These are phyloP conservation scores for Baronia brevicornis DNA, from an alignment of 2,888 invertebrate species.

Conservation along the genomic window DNA sequence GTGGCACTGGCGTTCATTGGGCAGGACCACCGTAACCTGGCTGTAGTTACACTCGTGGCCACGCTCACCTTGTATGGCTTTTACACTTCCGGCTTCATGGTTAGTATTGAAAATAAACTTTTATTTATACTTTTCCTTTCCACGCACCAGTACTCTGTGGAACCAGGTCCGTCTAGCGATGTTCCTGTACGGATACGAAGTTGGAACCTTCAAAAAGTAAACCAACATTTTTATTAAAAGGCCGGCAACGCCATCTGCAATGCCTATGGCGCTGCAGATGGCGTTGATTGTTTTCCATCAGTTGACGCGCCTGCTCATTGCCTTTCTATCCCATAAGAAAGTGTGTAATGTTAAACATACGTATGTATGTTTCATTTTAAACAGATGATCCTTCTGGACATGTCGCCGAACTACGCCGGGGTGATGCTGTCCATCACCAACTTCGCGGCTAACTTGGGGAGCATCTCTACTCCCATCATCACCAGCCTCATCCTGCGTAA, in stretches of 20 bases:
- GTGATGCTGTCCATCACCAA: slow-evolving; percentile 88
- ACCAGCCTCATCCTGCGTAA: slow-evolving; percentile 80
- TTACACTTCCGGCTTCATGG: slow-evolving; percentile 81
- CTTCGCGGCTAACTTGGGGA: slow-evolving; percentile 80
- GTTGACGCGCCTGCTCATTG: too few species aligned
- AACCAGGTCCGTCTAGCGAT: too few species aligned
- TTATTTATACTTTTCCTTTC: neutral
- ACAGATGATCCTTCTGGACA: slow-evolving; percentile 84
- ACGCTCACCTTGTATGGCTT: slow-evolving; percentile 80
- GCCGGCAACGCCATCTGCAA: too few species aligned
- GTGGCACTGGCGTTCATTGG: slow-evolving; percentile 72
- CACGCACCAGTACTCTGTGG: too few species aligned
- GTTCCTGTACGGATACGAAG: too few species aligned
- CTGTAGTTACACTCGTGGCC: slow-evolving; percentile 75
- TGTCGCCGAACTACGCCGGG: slow-evolving; percentile 88
- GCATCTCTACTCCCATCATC: slow-evolving; percentile 81
- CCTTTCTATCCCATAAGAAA: too few species aligned
- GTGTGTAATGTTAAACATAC: too few species aligned
- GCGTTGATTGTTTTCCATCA: too few species aligned
- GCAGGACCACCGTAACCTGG: slow-evolving; percentile 49
- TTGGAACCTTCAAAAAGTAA: too few species aligned
- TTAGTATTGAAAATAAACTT: slow-evolving; percentile 25
- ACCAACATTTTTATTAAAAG: too few species aligned
- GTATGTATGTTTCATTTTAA: too few species aligned
- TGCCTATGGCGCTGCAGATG: too few species aligned